Evolutionary conservation across 2,888 invertebrate genomes (phyloP).

Genomic region (Synanthedon vespiformis): DNA sequence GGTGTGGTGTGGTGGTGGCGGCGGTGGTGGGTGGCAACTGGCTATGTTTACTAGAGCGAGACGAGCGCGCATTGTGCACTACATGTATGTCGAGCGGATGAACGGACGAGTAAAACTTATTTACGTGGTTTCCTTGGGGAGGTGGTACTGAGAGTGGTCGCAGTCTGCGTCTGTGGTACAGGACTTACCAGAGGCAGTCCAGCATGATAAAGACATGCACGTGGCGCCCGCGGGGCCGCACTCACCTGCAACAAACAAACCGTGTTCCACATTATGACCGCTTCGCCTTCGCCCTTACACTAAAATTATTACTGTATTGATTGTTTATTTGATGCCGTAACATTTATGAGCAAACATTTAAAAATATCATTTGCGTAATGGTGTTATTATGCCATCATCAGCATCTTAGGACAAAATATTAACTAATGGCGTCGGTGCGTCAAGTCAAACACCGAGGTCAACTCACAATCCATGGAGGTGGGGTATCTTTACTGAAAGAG

Average conservation of each 20-base stretch:
- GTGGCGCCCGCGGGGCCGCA: constrained; percentile 32
- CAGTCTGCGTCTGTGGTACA: background rate
- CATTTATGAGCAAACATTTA: too few relatives aligned
- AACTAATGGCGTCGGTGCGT: too few relatives aligned
- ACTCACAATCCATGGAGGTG: too few relatives aligned
- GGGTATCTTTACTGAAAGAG: too few relatives aligned
- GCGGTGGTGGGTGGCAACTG: background rate
- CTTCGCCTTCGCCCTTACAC: too few relatives aligned
- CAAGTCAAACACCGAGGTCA: too few relatives aligned
- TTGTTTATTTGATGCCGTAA: too few relatives aligned
- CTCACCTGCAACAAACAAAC: constrained; percentile 55
- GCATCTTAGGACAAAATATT: too few relatives aligned
- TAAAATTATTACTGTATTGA: too few relatives aligned
- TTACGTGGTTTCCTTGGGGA: background rate
- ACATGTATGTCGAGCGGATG: background rate
- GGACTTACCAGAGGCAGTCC: constrained; percentile 61
- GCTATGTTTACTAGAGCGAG: constrained; percentile 37
- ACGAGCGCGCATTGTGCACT: constrained; percentile 21
- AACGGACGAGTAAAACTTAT: background rate
- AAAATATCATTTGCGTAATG: too few relatives aligned
- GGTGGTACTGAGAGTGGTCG: background rate
- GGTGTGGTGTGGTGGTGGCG: constrained; percentile 2
- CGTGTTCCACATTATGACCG: constrained; percentile 4
- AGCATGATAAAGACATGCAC: constrained; percentile 46
- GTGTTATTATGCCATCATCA: too few relatives aligned